Percentiles rank a stretch among this genome's conserved stretches.
Conservation (phyloP, 2,797 vertebrate genomes). For the Lepilemur septentrionalis region DNA sequence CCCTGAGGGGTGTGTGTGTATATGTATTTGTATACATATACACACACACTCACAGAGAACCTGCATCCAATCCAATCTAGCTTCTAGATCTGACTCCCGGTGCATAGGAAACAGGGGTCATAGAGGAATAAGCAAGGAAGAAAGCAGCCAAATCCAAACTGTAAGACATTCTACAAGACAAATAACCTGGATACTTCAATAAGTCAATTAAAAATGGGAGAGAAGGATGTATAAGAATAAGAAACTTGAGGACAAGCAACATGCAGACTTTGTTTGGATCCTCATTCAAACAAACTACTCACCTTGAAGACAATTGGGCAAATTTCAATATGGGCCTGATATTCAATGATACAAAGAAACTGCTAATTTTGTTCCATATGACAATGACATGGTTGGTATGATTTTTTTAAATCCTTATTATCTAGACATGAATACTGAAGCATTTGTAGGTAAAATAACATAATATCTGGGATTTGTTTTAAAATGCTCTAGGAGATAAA, state of each 20-base stretch:
- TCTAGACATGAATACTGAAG: neutral
- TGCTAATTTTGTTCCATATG: neutral
- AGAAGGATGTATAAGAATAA: neutral
- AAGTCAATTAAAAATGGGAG: neutral
- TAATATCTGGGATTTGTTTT: neutral
- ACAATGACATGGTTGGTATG: neutral
- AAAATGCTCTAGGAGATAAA: neutral
- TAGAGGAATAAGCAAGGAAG: neutral
- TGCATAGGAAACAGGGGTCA: neutral
- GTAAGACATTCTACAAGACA: neutral
- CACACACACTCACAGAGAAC: neutral
- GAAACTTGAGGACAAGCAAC: neutral
- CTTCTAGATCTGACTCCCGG: neutral
- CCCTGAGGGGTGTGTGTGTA: neutral
- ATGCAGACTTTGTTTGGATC: neutral
- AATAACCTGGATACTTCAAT: neutral
- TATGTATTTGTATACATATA: neutral
- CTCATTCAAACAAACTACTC: neutral
- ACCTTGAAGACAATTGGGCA: neutral
- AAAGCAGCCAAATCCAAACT: neutral
- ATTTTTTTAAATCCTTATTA: neutral
- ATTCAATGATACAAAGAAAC: neutral
- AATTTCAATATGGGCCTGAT: neutral
- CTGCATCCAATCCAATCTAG: neutral
- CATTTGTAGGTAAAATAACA: neutral